These are phyloP conservation scores for Neoseiulus cucumeris DNA, from an alignment of 1,140 invertebrate genomes.

Conservation along the genomic window DNA sequence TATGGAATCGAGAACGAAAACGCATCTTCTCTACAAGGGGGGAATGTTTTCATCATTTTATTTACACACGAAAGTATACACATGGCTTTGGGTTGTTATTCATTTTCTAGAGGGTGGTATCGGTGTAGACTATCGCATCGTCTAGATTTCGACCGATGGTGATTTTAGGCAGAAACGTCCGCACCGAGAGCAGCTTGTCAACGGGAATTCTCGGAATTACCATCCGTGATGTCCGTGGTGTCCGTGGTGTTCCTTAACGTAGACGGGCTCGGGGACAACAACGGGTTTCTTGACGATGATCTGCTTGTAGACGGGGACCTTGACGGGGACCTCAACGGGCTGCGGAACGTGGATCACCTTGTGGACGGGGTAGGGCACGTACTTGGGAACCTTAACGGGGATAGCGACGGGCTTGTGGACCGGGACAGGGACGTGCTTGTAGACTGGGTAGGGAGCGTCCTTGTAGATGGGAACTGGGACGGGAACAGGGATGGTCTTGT, in stretches of 20 bases:
- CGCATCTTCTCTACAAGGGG: no score
- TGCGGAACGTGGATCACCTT: slow-evolving; percentile 8
- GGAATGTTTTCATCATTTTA: not conserved
- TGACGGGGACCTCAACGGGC: not conserved
- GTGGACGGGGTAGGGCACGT: not conserved
- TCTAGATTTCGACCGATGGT: not conserved
- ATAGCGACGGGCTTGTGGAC: slow-evolving; percentile 4
- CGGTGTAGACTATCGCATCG: not conserved
- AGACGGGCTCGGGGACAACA: not conserved
- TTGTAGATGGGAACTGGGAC: slow-evolving; percentile 3
- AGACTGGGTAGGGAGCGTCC: slow-evolving; percentile 3
- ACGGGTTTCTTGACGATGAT: slow-evolving; percentile 6
- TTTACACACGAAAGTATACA: slow-evolving; percentile 10
- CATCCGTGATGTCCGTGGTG: not conserved
- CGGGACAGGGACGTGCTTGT: slow-evolving; percentile 1
- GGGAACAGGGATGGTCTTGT: not conserved
- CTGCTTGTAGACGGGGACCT: slow-evolving; percentile 10
- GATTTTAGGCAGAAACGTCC: not conserved
- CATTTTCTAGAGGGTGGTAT: not conserved
- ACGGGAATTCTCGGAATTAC: not conserved
- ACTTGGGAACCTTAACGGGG: not conserved
- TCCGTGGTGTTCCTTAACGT: not conserved
- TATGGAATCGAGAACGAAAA: no score
- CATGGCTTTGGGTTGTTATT: slow-evolving; percentile 6
- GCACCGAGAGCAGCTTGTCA: not conserved